Evolutionary conservation across 2,113 vertebrate genomes (phyloP).

Genomic region (Eolophus roseicapilla): DNA sequence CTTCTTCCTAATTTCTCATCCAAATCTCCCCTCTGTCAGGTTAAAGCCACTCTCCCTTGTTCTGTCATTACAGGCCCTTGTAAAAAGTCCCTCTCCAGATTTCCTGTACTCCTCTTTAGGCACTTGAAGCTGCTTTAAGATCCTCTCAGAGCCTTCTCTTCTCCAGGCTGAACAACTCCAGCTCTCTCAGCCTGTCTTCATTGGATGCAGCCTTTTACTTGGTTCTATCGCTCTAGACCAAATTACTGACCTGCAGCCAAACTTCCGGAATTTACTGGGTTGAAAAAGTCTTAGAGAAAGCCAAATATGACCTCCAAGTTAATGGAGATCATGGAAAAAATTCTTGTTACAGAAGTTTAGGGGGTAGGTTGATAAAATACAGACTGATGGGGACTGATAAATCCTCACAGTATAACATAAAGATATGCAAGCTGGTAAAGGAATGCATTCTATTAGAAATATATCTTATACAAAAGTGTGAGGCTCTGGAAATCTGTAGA

Average conservation of each 20-base stretch:
- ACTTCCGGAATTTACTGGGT: background rate
- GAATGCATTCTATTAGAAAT: background rate
- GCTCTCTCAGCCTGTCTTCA: background rate
- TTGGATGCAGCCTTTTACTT: background rate
- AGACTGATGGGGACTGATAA: background rate
- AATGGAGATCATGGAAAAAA: background rate
- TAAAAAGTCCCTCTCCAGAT: background rate
- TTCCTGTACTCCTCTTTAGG: background rate
- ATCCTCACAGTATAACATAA: background rate
- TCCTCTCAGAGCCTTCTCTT: background rate
- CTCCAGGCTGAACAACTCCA: background rate
- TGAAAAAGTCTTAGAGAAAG: background rate
- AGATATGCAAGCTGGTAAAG: background rate
- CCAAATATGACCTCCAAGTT: background rate
- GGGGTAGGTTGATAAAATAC: background rate
- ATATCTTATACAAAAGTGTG: background rate
- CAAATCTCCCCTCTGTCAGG: background rate
- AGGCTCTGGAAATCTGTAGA: slow-evolving; percentile 10
- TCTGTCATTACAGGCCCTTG: background rate
- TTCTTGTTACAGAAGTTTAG: background rate
- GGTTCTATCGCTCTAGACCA: background rate
- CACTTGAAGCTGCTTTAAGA: background rate
- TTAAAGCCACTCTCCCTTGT: background rate
- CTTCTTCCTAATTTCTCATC: background rate
- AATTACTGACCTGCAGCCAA: background rate